Base-by-base conservation (phyloP, 2,113 vertebrate genomes). In the Amphiprion percula region DNA sequence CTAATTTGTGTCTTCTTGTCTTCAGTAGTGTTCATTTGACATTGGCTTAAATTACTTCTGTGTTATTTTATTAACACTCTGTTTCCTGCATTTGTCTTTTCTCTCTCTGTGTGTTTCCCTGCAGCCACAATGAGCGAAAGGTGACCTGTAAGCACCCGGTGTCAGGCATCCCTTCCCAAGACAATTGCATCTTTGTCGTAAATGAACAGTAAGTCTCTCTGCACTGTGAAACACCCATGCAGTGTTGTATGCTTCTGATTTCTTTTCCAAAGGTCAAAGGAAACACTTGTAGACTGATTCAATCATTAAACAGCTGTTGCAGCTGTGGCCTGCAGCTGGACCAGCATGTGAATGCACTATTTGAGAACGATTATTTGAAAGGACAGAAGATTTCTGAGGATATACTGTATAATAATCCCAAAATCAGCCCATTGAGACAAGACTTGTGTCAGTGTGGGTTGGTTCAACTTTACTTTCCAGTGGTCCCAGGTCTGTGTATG, bases 171-270 rank as follows among this genome's bases (percentile, higher is more conserved):
- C 97, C 98, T 1, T 99, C 98, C 0, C 98, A 99, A 74, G 98
- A 99, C 92, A 99, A 99, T 86, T 99, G 98, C 86, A 99, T 99
- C 94, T 99, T 99, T 90, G 97, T 99, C 4, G 97, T 99, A 73
- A 99, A 97, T 83, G 98, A 99, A 91, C 97, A 99, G 98, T 99
- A 96, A 98, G 98, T 97, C 15, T 80, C 80, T 63, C 41, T 79
- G 64, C 53, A 66, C 63, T 44, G 11, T 44, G 12, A 44, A 15
- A 44, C 33, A 37, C 33, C 33, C 33, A 37, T 37, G 33, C 33
- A 9, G 33, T 37, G 33, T 37, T 10, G 6, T 7, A 9, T 30
- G 15, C 44, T 17, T 47, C 46, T 37, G 46, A 50, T 47, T 26
- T 30, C 41, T 54, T 50, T 26, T 12, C 21, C 19, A 65, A 81